phyloP scores from a whole-genome alignment of 2,888 invertebrate species.

The Pterostichus madidus region DNA sequence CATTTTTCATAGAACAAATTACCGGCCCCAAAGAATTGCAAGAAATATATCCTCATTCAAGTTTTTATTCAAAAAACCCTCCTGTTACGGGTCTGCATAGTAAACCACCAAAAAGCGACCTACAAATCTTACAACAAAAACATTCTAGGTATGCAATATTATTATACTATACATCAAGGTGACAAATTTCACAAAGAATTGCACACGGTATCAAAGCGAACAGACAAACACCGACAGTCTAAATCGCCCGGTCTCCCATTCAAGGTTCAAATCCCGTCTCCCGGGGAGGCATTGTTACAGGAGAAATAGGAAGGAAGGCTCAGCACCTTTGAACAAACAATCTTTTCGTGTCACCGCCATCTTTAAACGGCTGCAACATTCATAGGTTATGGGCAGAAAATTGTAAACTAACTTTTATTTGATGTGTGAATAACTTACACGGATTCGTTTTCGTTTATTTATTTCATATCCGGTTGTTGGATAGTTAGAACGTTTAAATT shows the following conservation, averaged over 20 bases:
- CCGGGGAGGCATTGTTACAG: conserved; percentile 30
- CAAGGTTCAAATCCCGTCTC: not conserved
- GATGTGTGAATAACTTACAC: conserved; percentile 27
- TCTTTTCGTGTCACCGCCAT: conserved; percentile 5
- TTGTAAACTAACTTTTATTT: conserved; percentile 33
- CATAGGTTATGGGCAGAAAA: not conserved
- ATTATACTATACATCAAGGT: conserved; percentile 62
- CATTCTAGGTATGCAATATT: conserved; percentile 55
- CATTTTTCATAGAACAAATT: conserved; percentile 38
- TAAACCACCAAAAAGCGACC: not conserved
- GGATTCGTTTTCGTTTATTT: conserved; percentile 19
- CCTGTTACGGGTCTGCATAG: not conserved
- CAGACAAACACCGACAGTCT: conserved; percentile 32
- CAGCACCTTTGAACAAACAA: conserved; percentile 44
- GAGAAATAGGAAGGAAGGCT: conserved; percentile 36
- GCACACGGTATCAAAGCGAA: conserved; percentile 28
- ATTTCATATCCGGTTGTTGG: conserved; percentile 10
- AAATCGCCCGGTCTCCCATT: conserved; percentile 29
- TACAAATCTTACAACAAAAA: conserved; percentile 52
- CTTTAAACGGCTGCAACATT: conserved; percentile 25
- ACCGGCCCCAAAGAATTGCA: not conserved
- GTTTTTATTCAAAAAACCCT: conserved; percentile 3
- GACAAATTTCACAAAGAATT: conserved; percentile 66
- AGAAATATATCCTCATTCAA: conserved; percentile 35
- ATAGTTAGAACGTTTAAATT: not conserved